phyloP scores from a whole-genome alignment of 2,113 vertebrate genomes.

The Columba janthina region DNA sequence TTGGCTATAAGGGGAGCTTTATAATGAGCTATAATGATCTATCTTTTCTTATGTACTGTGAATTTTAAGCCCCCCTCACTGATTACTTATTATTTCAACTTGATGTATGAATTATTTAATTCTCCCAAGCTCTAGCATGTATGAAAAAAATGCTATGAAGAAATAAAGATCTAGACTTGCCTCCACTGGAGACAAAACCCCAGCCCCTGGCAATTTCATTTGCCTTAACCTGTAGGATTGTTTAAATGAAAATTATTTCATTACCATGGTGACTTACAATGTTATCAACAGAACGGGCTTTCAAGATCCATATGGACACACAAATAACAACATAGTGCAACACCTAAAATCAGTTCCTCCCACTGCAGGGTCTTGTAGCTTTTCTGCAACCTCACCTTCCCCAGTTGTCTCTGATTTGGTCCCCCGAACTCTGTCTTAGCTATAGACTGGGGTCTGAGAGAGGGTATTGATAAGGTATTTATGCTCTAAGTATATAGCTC shows the following conservation, averaged over 20 bases:
- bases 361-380: background rate
- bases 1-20: background rate
- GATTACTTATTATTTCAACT: constrained; percentile 22
- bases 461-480: background rate
- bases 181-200: background rate
- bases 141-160: background rate
- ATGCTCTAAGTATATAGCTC: background rate
- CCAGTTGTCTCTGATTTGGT: background rate
- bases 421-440: background rate
- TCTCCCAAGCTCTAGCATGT: background rate
- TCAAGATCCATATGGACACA: background rate
- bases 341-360: background rate
- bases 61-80: background rate
- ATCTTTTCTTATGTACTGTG: background rate
- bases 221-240: background rate
- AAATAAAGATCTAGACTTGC: background rate
- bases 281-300: background rate
- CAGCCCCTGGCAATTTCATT: background rate
- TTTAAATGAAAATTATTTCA: background rate
- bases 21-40: background rate
- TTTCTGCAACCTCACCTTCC: background rate
- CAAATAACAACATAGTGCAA: background rate
- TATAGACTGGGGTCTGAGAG: background rate
- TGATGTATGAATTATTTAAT: background rate
- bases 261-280: background rate